Evolutionary conservation across 2,113 vertebrate species (phyloP).

Genomic region (Motacilla tschutschensis): DNA sequence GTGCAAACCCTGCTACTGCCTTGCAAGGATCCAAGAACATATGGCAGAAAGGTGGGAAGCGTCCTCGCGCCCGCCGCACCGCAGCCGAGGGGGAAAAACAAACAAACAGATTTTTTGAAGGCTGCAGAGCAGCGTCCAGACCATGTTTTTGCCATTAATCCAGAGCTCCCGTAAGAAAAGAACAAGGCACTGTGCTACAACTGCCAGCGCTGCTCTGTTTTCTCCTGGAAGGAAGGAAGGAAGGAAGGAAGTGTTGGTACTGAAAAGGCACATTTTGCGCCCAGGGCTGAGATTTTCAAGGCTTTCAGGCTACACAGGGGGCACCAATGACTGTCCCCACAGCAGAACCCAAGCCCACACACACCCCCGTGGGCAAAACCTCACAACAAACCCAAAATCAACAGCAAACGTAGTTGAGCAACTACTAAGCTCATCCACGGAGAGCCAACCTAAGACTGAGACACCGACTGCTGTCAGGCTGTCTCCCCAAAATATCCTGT

Average conservation of each 20-base stretch:
- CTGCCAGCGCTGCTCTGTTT: not conserved
- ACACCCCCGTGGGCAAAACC: not conserved
- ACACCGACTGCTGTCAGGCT: fast-evolving
- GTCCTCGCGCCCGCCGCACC: not conserved
- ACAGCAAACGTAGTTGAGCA: conserved; percentile 18
- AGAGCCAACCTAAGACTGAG: conserved; percentile 19
- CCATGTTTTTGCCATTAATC: conserved; percentile 31
- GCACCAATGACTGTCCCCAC: not conserved
- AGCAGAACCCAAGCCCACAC: not conserved
- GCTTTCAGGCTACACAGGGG: not conserved
- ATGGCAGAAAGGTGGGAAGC: conserved; percentile 37
- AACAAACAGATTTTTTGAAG: conserved; percentile 15
- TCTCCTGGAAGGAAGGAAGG: not conserved
- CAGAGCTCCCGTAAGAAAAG: not conserved
- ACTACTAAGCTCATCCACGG: conserved; percentile 4
- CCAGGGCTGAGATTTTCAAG: not conserved
- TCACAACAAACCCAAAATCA: conserved; percentile 33
- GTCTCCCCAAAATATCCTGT: not conserved
- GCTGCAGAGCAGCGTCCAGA: not conserved
- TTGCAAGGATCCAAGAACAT: not conserved
- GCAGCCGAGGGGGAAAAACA: not conserved
- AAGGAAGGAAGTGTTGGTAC: not conserved
- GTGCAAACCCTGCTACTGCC: not conserved
- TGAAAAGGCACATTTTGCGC: not conserved
- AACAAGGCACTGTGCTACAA: not conserved